A percentile compares a stretch with the other conserved stretches of the same genome.
Evolutionary conservation across 2,113 vertebrate genomes (phyloP).

Genomic region (Siniperca chuatsi): DNA sequence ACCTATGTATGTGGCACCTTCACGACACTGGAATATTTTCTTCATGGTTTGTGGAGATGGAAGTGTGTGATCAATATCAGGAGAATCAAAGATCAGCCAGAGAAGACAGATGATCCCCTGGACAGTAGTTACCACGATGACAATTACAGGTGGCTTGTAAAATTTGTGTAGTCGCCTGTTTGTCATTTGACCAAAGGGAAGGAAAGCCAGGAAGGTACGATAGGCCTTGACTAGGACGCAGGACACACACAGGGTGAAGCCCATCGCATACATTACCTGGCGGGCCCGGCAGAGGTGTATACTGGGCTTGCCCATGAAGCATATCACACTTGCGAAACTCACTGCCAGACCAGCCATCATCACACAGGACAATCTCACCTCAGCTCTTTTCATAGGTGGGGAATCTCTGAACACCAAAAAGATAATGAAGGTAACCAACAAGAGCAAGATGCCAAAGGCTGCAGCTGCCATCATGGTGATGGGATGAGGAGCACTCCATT

Average conservation of each 20-base stretch:
- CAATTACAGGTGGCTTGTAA: slow-evolving; percentile 66
- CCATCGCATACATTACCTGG: slow-evolving; percentile 77
- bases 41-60: slow-evolving; percentile 45
- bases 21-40: slow-evolving; percentile 52
- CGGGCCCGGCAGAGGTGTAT: slow-evolving; percentile 70
- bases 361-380: slow-evolving; percentile 67
- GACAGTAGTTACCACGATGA: slow-evolving; percentile 47
- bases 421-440: slow-evolving; percentile 58
- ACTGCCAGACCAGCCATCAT: slow-evolving; percentile 74
- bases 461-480: slow-evolving; percentile 65
- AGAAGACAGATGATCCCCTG: slow-evolving; percentile 75
- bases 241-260: slow-evolving; percentile 81
- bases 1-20: slow-evolving; percentile 64
- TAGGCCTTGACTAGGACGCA: slow-evolving; percentile 79
- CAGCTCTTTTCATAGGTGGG: slow-evolving; percentile 67
- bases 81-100: slow-evolving; percentile 73
- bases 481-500: slow-evolving; percentile 67
- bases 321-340: slow-evolving; percentile 72
- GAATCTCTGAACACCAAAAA: slow-evolving; percentile 63
- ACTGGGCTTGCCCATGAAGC: slow-evolving; percentile 76
- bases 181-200: slow-evolving; percentile 57
- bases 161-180: slow-evolving; percentile 37
- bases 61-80: slow-evolving; percentile 11
- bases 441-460: slow-evolving; percentile 62
- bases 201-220: slow-evolving; percentile 70